Conservation (phyloP, 2,113 vertebrate genomes). For the Corythornis vintsioides region DNA sequence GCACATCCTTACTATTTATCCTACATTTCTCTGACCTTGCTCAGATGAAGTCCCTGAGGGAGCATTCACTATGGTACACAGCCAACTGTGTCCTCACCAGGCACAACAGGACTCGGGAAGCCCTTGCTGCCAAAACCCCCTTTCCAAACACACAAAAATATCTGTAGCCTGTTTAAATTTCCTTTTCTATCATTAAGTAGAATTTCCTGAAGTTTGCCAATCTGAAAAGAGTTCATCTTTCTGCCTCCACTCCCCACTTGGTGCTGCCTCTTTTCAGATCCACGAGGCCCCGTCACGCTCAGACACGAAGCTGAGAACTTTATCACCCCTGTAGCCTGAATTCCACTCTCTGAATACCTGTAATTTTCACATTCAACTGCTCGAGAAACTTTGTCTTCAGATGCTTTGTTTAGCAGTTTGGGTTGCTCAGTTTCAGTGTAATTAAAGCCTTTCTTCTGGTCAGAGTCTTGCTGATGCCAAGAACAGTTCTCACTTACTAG, state of each 20-base stretch:
- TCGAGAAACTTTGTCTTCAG: neutral
- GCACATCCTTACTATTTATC: neutral
- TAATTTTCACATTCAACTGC: neutral
- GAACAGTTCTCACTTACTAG: slow-evolving; percentile 68
- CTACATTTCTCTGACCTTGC: neutral
- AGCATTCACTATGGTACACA: neutral
- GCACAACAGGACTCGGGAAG: neutral
- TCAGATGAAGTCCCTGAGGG: neutral
- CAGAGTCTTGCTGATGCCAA: slow-evolving; percentile 46
- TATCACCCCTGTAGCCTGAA: neutral
- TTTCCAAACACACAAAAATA: neutral
- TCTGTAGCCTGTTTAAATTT: neutral
- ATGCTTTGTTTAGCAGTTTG: neutral
- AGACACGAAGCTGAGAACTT: neutral
- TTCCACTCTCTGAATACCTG: neutral
- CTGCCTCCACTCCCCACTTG: neutral
- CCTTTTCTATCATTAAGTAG: neutral
- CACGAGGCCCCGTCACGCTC: neutral
- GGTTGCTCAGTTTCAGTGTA: neutral
- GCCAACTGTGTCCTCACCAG: neutral
- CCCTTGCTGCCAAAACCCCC: neutral
- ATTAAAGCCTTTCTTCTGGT: slow-evolving; percentile 57
- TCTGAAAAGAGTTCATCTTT: neutral
- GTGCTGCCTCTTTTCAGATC: neutral
- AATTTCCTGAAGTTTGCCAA: neutral